Conservation (phyloP, 1,140 invertebrate genomes). For the Pollicipes pollicipes region DNA sequence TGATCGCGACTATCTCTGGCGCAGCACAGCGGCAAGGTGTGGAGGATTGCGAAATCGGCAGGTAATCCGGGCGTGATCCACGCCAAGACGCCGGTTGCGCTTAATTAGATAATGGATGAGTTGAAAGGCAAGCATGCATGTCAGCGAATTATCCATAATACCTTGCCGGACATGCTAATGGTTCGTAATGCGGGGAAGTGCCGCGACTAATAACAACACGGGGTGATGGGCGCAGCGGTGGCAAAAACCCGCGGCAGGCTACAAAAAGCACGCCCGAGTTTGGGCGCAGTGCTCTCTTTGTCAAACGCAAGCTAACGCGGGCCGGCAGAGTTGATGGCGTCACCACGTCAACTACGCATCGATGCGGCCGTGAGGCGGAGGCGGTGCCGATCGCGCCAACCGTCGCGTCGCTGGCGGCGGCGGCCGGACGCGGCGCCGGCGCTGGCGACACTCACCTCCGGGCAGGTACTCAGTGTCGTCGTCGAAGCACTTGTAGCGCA, state of each 20-base stretch:
- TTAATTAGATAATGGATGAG: not conserved
- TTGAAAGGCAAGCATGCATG: not conserved
- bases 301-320: too few relatives aligned
- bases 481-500: constrained; percentile 4
- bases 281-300: not conserved
- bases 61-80: too few relatives aligned
- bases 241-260: not conserved
- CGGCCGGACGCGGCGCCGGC: too few relatives aligned
- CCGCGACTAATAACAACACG: not conserved
- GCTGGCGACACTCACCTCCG: not conserved
- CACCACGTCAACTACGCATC: too few relatives aligned
- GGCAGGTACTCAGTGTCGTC: not conserved
- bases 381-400: too few relatives aligned
- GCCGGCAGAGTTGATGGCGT: too few relatives aligned
- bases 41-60: too few relatives aligned
- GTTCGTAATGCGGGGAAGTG: not conserved
- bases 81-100: too few relatives aligned
- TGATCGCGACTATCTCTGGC: too few relatives aligned
- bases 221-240: not conserved
- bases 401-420: too few relatives aligned
- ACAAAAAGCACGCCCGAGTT: not conserved
- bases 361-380: too few relatives aligned
- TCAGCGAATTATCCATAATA: not conserved
- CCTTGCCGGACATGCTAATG: not conserved
- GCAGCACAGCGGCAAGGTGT: too few relatives aligned